Base-by-base conservation (phyloP, 2,113 vertebrate species). In the Nothobranchius kuhntae region DNA sequence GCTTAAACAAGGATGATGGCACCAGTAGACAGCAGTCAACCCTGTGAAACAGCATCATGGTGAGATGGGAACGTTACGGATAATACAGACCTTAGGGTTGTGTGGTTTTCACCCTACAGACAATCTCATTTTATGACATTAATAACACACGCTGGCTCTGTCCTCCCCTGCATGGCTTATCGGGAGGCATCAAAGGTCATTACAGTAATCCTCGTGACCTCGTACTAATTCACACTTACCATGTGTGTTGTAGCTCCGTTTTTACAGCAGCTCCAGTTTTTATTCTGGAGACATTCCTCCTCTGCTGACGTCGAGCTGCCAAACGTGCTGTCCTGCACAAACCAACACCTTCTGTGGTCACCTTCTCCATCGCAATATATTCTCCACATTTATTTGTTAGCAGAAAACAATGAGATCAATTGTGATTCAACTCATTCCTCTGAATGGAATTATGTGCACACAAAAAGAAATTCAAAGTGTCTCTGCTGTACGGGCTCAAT, bases 341-440 rank as follows among this genome's bases (percentile, higher is more conserved):
- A 83, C 77, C 77, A 45, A 75, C 71, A 78, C 77, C 71, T 80
- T 80, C 74, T 70, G 75, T 47, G 73, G 67, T 75, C 78, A 78
- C 78, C 78, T 75, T 13, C 75, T 71, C 70, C 73, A 71, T 30
- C 75, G 65, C 81, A 89, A 85, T 78, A 57, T 78, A 84, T 80
- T 88, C 83, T 78, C 74, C 83, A 85, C 81, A 85, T 89, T 90
- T 91, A 86, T 91, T 89, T 78, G 84, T 82, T 75, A 81, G 83
- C 79, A 76, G 64, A 88, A 89, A 90, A 89, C 90, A 93, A 90
- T 89, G 81, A 92, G 89, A 91, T 91, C 89, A 90, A 92, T 93
- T 93, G 93, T 92, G 91, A 93, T 93, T 93, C 93, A 86, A 87
- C 92, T 91, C 90, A 75, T 89, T 90, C 78, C 86, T 75, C 87